These are phyloP conservation scores for Carassius auratus DNA, from an alignment of 2,113 vertebrate species.

Conservation along the genomic window DNA sequence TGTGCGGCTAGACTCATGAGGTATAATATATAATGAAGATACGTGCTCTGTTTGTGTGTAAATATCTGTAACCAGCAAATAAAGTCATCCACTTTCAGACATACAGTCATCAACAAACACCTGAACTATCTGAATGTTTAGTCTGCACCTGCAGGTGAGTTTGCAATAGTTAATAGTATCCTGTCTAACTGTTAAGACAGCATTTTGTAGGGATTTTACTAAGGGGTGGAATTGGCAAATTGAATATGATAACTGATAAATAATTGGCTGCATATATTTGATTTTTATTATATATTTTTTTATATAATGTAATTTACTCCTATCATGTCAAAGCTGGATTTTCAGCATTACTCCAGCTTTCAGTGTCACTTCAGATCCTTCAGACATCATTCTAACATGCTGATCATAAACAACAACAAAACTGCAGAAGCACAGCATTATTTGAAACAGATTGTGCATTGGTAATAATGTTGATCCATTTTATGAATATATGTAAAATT, in stretches of 20 bases:
- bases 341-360: too few relatives aligned
- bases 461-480: too few relatives aligned
- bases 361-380: too few relatives aligned
- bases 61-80: slow-evolving; percentile 62
- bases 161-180: neutral
- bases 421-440: too few relatives aligned
- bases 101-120: neutral
- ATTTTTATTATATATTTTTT: too few relatives aligned
- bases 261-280: too few relatives aligned
- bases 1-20: slow-evolving; percentile 54
- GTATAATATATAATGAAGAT: slow-evolving; percentile 68
- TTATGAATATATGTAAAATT: too few relatives aligned
- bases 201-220: neutral
- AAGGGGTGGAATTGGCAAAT: neutral
- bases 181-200: neutral
- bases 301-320: too few relatives aligned
- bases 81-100: slow-evolving; percentile 56
- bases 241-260: neutral
- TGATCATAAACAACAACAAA: too few relatives aligned
- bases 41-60: slow-evolving; percentile 60
- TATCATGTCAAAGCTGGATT: too few relatives aligned
- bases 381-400: too few relatives aligned
- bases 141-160: neutral
- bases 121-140: neutral
- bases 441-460: too few relatives aligned